Conservation (phyloP, 1,140 invertebrate species). For the Caenorhabditis inopinata region DNA sequence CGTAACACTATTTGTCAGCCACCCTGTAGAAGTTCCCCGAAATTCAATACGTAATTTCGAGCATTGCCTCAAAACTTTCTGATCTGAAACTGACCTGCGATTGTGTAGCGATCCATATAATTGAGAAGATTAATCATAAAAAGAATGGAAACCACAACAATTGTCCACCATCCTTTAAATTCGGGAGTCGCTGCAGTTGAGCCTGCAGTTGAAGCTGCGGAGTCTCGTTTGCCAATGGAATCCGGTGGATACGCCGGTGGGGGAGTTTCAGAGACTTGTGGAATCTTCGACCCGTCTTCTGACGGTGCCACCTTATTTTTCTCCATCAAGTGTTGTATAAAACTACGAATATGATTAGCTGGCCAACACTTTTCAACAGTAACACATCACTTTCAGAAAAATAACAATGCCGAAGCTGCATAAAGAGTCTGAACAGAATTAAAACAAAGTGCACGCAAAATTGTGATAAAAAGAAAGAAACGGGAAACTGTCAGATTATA, state of each 20-base stretch:
- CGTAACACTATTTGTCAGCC: too few species aligned
- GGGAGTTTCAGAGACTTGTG: background rate
- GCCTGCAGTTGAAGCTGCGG: too few species aligned
- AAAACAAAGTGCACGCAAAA: background rate
- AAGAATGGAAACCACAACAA: slow-evolving; percentile 31
- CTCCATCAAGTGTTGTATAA: too few species aligned
- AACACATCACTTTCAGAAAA: too few species aligned
- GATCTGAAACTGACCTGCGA: slow-evolving; percentile 47
- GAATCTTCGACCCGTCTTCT: background rate
- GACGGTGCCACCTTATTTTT: background rate
- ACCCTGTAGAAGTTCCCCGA: too few species aligned
- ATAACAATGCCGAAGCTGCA: too few species aligned
- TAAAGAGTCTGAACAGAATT: background rate
- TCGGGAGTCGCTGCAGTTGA: background rate
- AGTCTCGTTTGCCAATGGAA: background rate
- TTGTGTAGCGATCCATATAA: slow-evolving; percentile 50
- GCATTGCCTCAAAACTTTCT: too few species aligned
- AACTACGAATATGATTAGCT: too few species aligned
- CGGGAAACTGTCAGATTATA: slow-evolving; percentile 23
- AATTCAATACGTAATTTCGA: too few species aligned
- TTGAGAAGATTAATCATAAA: slow-evolving; percentile 49
- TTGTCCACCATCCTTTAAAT: slow-evolving; percentile 17
- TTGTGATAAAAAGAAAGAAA: background rate
- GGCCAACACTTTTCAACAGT: too few species aligned
- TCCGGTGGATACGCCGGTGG: background rate